Conservation (phyloP, 2,113 vertebrate genomes). For the Felis chaus region DNA sequence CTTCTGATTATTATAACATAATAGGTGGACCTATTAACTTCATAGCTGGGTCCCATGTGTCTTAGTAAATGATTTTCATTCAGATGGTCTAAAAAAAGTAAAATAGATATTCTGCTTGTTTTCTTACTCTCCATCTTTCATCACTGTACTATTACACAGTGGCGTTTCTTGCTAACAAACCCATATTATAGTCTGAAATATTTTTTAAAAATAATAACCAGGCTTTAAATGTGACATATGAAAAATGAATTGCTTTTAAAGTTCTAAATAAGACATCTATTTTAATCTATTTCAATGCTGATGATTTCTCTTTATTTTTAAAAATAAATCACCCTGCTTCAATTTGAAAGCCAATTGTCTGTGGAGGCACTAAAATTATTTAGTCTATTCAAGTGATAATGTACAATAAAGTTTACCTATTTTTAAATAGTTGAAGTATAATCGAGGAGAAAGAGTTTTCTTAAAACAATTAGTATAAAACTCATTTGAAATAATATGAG, state of each 20-base stretch:
- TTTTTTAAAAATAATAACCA: conserved; percentile 61
- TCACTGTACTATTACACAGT: neutral
- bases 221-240: conserved; percentile 68
- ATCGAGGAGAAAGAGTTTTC: conserved; percentile 74
- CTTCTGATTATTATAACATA: conserved; percentile 18
- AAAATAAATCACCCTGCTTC: conserved; percentile 77
- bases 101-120: conserved; percentile 55
- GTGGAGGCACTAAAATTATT: conserved; percentile 79
- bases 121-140: conserved; percentile 19
- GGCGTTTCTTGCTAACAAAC: conserved; percentile 45
- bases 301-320: conserved; percentile 70
- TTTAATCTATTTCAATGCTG: conserved; percentile 75
- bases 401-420: conserved; percentile 78
- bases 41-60: conserved; percentile 33
- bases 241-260: conserved; percentile 75
- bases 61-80: conserved; percentile 67
- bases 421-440: conserved; percentile 79
- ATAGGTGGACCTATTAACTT: conserved; percentile 34
- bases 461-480: conserved; percentile 76
- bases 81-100: conserved; percentile 34
- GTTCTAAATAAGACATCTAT: conserved; percentile 66
- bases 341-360: conserved; percentile 78
- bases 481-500: conserved; percentile 51
- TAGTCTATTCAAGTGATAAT: conserved; percentile 84
- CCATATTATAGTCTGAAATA: conserved; percentile 42